A percentile compares a stretch with the other conserved stretches of the same genome.
phyloP scores from a whole-genome alignment of 2,797 vertebrate species.

The Gorsachius magnificus region DNA sequence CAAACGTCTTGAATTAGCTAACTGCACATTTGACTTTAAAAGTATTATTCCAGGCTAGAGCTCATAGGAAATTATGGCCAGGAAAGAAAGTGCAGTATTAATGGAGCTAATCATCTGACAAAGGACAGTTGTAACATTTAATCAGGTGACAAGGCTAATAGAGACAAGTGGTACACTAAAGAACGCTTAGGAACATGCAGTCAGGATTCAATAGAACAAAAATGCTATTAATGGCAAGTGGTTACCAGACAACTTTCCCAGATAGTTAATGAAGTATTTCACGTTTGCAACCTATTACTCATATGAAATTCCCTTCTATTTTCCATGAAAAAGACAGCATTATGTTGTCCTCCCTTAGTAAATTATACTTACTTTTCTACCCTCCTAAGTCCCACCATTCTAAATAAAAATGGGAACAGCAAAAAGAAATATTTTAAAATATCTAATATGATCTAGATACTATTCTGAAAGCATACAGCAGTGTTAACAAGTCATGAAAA shows the following conservation, averaged over 20 bases:
- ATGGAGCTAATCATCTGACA: slow-evolving; percentile 49
- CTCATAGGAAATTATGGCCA: slow-evolving; percentile 30
- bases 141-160: slow-evolving; percentile 52
- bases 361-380: neutral
- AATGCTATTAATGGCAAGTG: slow-evolving; percentile 35
- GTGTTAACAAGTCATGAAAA: neutral
- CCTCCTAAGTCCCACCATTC: neutral
- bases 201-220: slow-evolving; percentile 34
- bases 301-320: neutral
- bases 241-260: slow-evolving; percentile 5
- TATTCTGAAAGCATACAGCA: neutral
- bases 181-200: slow-evolving; percentile 3
- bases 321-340: neutral
- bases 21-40: neutral
- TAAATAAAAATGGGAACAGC: neutral
- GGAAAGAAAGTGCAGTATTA: slow-evolving; percentile 15
- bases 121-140: slow-evolving; percentile 47
- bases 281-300: neutral
- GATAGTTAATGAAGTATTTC: neutral
- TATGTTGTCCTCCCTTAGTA: neutral
- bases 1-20: neutral
- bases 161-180: slow-evolving; percentile 36
- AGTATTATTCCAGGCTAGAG: neutral
- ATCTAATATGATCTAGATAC: neutral
- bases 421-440: neutral